Percentiles rank a stretch among this genome's conserved stretches.
Evolutionary conservation across 2,113 vertebrate species (phyloP).

Genomic region (Myotis lucifugus): DNA sequence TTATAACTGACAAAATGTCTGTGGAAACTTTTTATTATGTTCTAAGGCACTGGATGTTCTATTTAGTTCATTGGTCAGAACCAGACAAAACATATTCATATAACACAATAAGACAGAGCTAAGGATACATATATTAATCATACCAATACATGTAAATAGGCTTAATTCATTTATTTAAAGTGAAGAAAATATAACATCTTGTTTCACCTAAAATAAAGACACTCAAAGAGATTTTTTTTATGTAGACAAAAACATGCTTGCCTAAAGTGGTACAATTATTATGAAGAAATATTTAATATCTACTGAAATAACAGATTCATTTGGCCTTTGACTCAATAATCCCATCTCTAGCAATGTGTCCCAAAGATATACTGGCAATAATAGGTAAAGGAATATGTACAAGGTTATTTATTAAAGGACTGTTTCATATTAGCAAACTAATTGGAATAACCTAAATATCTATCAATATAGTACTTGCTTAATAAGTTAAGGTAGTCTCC

Average conservation of each 20-base stretch:
- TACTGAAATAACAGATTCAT: not conserved
- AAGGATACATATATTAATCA: not conserved
- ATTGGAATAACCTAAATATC: not conserved
- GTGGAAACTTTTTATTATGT: not conserved
- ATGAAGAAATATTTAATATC: not conserved
- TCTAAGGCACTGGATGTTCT: not conserved
- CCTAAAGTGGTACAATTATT: not conserved
- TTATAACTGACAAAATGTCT: constrained; percentile 9
- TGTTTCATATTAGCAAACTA: not conserved
- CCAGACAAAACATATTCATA: not conserved
- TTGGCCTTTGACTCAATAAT: not conserved
- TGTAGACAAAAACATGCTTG: not conserved
- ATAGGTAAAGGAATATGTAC: not conserved
- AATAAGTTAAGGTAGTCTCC: not conserved
- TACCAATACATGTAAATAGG: not conserved
- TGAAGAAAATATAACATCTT: not conserved
- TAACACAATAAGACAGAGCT: not conserved
- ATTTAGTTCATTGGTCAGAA: not conserved
- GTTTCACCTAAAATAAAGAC: not conserved
- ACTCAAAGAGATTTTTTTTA: not conserved
- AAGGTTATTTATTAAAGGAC: not conserved
- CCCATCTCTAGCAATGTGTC: not conserved
- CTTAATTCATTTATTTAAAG: not conserved
- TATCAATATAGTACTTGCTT: not conserved
- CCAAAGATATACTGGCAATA: not conserved